Evolutionary conservation across 2,888 invertebrate species (phyloP).

Genomic region (Tortrix viridana): DNA sequence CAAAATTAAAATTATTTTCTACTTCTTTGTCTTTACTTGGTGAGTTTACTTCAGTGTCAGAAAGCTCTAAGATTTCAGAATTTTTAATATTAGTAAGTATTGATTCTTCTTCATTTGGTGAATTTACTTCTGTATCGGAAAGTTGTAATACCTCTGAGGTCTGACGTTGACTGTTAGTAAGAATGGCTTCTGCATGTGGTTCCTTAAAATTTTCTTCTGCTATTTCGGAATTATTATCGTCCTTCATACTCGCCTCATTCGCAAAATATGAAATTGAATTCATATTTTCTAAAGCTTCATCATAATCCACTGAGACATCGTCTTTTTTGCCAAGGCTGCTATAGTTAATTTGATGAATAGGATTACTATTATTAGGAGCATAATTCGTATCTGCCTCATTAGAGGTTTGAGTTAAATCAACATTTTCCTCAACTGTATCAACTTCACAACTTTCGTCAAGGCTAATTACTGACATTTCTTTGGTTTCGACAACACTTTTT

Average conservation of each 20-base stretch:
- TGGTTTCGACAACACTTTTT: slow-evolving; percentile 1
- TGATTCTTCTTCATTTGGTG: slow-evolving; percentile 50
- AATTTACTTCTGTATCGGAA: slow-evolving; percentile 86
- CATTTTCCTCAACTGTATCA: slow-evolving; percentile 37
- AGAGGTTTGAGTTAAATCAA: slow-evolving; percentile 65
- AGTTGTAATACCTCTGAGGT: slow-evolving; percentile 63
- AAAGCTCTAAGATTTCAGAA: slow-evolving; percentile 67
- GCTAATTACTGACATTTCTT: slow-evolving; percentile 17
- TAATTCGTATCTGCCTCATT: slow-evolving; percentile 42
- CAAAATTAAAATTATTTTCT: slow-evolving; percentile 53
- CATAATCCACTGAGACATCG: slow-evolving; percentile 71
- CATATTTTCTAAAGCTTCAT: slow-evolving; percentile 55
- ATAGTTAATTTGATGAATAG: slow-evolving; percentile 34
- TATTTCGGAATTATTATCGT: background rate
- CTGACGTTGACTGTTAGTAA: slow-evolving; percentile 50
- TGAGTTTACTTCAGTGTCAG: slow-evolving; percentile 87
- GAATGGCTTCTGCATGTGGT: slow-evolving; percentile 41
- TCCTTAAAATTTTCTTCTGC: slow-evolving; percentile 8
- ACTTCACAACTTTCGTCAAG: slow-evolving; percentile 25
- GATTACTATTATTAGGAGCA: slow-evolving; percentile 11
- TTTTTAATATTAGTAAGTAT: slow-evolving; percentile 51
- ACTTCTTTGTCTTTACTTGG: slow-evolving; percentile 62
- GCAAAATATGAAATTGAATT: slow-evolving; percentile 22
- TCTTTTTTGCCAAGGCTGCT: slow-evolving; percentile 57
- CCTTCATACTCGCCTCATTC: slow-evolving; percentile 8